Percentiles rank a stretch among this genome's conserved stretches.
These are phyloP conservation scores for Pangasianodon hypophthalmus DNA, from an alignment of 2,113 vertebrate species.

Conservation along the genomic window DNA sequence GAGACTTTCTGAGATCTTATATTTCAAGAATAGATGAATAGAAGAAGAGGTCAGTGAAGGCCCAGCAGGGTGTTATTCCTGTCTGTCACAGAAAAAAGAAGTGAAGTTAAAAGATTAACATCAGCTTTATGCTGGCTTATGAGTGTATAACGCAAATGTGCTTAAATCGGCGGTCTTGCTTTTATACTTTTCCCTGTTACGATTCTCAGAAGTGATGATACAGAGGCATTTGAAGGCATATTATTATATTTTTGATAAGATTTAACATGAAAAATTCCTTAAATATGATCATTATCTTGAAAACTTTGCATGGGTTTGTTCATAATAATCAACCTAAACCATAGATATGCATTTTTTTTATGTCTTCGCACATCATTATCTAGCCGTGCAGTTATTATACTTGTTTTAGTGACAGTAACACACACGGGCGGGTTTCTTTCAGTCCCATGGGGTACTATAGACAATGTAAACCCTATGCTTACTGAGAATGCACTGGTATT, in stretches of 20 bases:
- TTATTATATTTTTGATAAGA: too few relatives aligned
- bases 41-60: background rate
- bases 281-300: background rate
- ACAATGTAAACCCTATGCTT: background rate
- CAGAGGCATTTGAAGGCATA: too few relatives aligned
- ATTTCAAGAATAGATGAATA: background rate
- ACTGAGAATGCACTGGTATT: background rate
- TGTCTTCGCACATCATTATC: background rate
- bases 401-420: background rate
- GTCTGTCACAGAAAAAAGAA: background rate
- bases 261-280: too few relatives aligned
- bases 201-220: too few relatives aligned
- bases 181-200: too few relatives aligned
- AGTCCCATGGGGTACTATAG: background rate
- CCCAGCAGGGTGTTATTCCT: background rate
- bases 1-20: conserved; percentile 15
- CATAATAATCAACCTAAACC: background rate
- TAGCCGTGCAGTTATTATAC: background rate
- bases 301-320: background rate
- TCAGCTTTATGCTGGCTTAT: background rate
- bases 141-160: background rate
- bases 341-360: background rate
- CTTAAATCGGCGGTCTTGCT: background rate
- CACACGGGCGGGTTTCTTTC: background rate
- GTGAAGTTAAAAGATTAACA: background rate